Conservation (phyloP, 30 jellyfish, hydroid and myxozoan species). For the Aurelia sp. region DNA sequence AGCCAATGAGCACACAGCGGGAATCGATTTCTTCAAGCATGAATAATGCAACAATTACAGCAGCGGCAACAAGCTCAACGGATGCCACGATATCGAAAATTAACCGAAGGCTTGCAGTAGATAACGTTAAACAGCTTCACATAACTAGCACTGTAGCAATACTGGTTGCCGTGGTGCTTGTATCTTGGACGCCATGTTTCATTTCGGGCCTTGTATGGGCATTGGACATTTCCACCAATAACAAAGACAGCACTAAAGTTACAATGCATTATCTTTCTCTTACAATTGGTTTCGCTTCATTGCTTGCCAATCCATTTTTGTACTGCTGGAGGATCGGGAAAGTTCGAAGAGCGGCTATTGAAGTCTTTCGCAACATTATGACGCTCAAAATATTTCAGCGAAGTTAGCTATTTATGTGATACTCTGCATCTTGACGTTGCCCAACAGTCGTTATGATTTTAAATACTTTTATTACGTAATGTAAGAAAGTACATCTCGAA, state of each 20-base stretch:
- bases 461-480: no score
- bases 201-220: slow-evolving; percentile 57
- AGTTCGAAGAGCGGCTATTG: slow-evolving; percentile 51
- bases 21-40: background rate
- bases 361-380: slow-evolving; percentile 3
- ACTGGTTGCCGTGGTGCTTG: slow-evolving; percentile 5
- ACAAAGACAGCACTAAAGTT: slow-evolving; percentile 5
- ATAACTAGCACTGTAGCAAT: slow-evolving; percentile 42
- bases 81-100: background rate
- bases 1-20: background rate
- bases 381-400: no score
- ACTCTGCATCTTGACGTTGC: no score
- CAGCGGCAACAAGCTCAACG: background rate
- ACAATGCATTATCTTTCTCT: slow-evolving; percentile 38
- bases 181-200: slow-evolving; percentile 58
- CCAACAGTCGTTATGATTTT: no score
- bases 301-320: slow-evolving; percentile 53
- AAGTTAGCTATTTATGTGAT: no score
- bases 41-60: background rate
- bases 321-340: slow-evolving; percentile 51
- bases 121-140: slow-evolving; percentile 42
- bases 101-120: slow-evolving; percentile 4
- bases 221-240: slow-evolving; percentile 19
- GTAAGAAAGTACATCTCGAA: no score
- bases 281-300: slow-evolving; percentile 44